Base-by-base conservation (phyloP, 2,113 vertebrate species). In the Smithornis capensis region DNA sequence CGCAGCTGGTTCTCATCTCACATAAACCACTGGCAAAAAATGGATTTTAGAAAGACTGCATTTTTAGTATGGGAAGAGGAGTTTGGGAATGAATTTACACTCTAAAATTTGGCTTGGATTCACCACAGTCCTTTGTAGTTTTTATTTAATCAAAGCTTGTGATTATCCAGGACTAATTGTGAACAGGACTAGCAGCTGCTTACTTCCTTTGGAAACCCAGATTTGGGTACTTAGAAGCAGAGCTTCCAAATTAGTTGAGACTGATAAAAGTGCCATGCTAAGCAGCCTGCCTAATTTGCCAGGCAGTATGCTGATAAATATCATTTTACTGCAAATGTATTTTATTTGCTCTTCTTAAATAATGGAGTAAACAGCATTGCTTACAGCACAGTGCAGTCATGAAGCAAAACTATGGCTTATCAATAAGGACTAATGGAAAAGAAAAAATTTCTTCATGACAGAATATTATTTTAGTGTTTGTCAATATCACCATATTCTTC, bases 131-230 rank as follows among this genome's bases (percentile, higher is more conserved):
- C 33, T 52, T 94, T 70, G 40, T 35, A 42, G 35, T 19, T 86
- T 71, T 88, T 62, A 83, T 88, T 86, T 87, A 80, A 87, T 80
- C 80, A 89, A 56, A 89, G 37, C n/a, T 83, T 35, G 45, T 91
- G 71, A 53, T 73, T 88, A 87, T 65, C 64, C 37, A 29, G 42
- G 33, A 52, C 24, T 75, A 75, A 63, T 55, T 84, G 56, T 3
- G 10, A 69, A 37, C 1, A 4, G 69, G 57, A 92, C 38, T 19
- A 67, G 47, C 53, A 89, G 65, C 69, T 84, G 90, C 31, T 91
- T 11, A 1, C 52, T 71, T 84, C 57, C 65, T 89, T 57, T 83
- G 70, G 44, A 88, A 96, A 80, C 25, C 2, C 49, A 45, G 40
- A 42, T 78, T 89, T 85, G 88, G 10, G 19, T 31, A 28, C 31